Base-by-base conservation (phyloP, 2,888 invertebrate species). In the Xanthorhoe designata region DNA sequence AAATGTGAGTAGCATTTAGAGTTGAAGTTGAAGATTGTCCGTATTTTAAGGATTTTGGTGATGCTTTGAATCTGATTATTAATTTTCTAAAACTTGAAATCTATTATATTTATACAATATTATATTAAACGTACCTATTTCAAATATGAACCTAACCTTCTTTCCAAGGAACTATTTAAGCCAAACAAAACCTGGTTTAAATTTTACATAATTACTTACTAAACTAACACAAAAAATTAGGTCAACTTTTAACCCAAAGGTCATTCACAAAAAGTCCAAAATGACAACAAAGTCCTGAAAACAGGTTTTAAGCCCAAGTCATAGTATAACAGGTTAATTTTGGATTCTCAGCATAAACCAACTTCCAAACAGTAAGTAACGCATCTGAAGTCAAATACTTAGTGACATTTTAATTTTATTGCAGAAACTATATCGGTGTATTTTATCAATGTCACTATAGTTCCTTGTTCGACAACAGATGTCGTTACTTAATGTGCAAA, bases 331-430 rank as follows among this genome's bases (percentile, higher is more conserved):
- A 50, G 55, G 35, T 50, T 50, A 55, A 62, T n/a, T 45, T 64
- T 32, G 49, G 59, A 64, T 62, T 62, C 54, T 58, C 38, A 66
- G 58, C 61, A 61, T 56, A 38, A 50, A 54, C 69, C 72, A 72
- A 70, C 56, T 65, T 69, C 70, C 55, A 68, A 66, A 32, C 64
- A 64, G 68, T 72, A 70, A 68, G 72, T 75, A 69, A 18, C 73
- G 76, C 76, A 75, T 76, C 79, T 79, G 70, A 70, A 66, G 64
- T 66, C 53, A 58, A 68, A 70, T 67, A 66, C 50, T 65, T 64
- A 61, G 66, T 70, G 73, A 73, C 75, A 73, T 73, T 73, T n/a
- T n/a, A n/a, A n/a, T 73, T 53, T 66, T 68, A 67, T 66, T 66
- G 65, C 64, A 9, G 8, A 35, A 55, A 55, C 38, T 29, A 19